Percentiles rank a stretch among this genome's conserved stretches.
These are phyloP conservation scores for Epizoanthus ramosus DNA, from an alignment of 92 coral and sea anemone genomes.

Conservation along the genomic window DNA sequence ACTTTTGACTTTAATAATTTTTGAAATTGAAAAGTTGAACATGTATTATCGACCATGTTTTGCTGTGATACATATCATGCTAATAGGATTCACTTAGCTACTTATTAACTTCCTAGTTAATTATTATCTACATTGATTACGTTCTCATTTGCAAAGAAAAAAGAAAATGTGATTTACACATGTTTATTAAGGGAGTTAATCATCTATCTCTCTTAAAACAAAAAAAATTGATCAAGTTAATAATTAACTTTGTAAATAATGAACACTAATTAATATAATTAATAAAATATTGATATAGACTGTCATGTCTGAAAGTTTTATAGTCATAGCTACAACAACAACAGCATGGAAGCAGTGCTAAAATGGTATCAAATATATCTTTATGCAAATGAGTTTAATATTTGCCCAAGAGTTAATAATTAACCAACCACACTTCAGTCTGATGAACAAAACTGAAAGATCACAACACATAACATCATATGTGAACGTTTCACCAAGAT, in stretches of 20 bases:
- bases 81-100: too few relatives aligned
- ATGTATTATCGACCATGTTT: background rate
- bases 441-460: background rate
- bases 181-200: background rate
- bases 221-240: background rate
- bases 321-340: conserved; percentile 1
- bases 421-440: conserved; percentile 3
- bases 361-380: conserved; percentile 1
- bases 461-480: too few relatives aligned
- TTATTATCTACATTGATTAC: background rate
- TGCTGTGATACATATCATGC: background rate
- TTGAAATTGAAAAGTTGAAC: background rate
- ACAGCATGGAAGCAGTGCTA: background rate
- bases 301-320: conserved; percentile 2
- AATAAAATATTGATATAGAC: background rate
- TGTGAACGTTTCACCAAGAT: too few relatives aligned
- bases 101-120: background rate
- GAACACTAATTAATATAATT: background rate
- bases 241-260: background rate
- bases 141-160: background rate
- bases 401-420: background rate
- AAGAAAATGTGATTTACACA: conserved; percentile 4
- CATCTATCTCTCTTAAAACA: background rate
- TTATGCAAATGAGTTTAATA: conserved; percentile 14
- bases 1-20: too few relatives aligned